Evolutionary conservation across 2,113 vertebrate genomes (phyloP).

Genomic region (Phrynosoma blainvillii): DNA sequence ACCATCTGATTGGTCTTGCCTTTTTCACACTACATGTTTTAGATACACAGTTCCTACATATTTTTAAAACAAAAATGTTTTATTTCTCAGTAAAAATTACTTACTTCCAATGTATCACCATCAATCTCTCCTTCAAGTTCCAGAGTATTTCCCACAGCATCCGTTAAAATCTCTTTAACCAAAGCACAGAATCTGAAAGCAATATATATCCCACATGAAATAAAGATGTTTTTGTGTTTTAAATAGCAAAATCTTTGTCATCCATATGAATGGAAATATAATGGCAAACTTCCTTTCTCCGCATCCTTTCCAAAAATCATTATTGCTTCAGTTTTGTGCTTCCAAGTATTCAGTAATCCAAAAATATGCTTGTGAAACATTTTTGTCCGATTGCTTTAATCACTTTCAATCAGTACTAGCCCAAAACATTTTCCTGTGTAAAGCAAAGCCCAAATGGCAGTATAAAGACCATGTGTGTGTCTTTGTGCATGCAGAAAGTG

Average conservation of each 20-base stretch:
- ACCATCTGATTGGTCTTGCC: not conserved
- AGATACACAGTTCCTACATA: conserved; percentile 25
- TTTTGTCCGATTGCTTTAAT: not conserved
- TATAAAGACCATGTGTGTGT: not conserved
- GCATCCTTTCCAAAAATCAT: not conserved
- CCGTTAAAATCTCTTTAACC: conserved; percentile 92
- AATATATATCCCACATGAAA: conserved; percentile 43
- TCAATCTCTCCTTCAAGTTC: conserved; percentile 89
- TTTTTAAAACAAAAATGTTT: not conserved
- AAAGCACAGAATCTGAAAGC: conserved; percentile 88
- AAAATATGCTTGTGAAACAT: not conserved
- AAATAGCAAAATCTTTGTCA: conserved; percentile 24
- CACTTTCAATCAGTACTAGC: not conserved
- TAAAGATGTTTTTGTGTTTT: not conserved
- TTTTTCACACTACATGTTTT: not conserved
- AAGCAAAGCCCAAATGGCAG: not conserved
- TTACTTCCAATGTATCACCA: conserved; percentile 89
- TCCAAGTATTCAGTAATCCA: not conserved
- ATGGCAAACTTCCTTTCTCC: conserved; percentile 19
- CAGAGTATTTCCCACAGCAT: conserved; percentile 79
- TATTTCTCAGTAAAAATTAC: conserved; percentile 43
- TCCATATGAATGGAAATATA: conserved; percentile 27
- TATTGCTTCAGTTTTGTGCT: not conserved
- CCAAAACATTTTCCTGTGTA: not conserved
- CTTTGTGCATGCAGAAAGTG: too few relatives aligned